Evolutionary conservation across 2,888 invertebrate species (phyloP).

Genomic region (Leptinotarsa haldemani): DNA sequence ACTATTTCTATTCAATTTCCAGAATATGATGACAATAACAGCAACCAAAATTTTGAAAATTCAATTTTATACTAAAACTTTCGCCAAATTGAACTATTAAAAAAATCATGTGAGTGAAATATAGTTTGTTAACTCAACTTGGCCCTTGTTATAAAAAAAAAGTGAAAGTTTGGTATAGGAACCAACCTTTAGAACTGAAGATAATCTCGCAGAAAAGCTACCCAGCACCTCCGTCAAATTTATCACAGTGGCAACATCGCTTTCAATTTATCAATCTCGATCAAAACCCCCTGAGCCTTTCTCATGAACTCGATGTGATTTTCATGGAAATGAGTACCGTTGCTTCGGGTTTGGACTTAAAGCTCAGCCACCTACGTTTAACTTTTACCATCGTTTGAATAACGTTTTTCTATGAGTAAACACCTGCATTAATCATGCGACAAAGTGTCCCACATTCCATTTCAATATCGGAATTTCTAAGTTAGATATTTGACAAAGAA

Average conservation of each 20-base stretch:
- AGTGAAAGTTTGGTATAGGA: no score
- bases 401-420: constrained; percentile 44
- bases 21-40: no score
- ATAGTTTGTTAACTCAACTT: no score
- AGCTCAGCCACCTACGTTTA: constrained; percentile 44
- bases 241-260: constrained; percentile 22
- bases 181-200: no score
- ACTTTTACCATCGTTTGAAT: constrained; percentile 45
- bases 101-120: no score
- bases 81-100: no score
- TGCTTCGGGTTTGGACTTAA: constrained; percentile 35
- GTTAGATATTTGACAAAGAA: constrained; percentile 12
- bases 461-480: constrained; percentile 18
- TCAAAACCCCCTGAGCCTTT: constrained; percentile 34
- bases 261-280: constrained; percentile 26
- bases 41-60: no score
- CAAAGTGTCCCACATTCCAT: constrained; percentile 21
- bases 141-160: no score
- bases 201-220: no score
- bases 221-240: neutral
- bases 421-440: constrained; percentile 45
- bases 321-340: constrained; percentile 50
- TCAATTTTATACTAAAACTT: no score
- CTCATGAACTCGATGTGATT: constrained; percentile 49
- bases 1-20: no score